phyloP scores from a whole-genome alignment of 2,888 invertebrate genomes.

The Epistrophe grossulariae region DNA sequence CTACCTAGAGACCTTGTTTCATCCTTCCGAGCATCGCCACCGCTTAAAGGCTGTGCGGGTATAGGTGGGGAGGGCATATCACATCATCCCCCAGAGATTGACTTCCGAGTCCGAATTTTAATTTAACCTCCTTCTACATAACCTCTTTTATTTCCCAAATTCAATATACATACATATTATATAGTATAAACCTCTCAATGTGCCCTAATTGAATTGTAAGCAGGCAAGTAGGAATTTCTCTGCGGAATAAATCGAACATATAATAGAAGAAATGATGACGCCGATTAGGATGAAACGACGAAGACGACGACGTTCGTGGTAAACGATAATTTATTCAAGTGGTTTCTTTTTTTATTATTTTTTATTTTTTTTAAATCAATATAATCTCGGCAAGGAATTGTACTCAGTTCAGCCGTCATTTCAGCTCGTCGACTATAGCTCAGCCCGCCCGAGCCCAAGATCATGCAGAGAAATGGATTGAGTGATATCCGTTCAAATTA shows the following conservation, averaged over 20 bases:
- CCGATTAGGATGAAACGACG: slow-evolving; percentile 64
- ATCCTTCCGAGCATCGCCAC: background rate
- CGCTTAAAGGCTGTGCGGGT: background rate
- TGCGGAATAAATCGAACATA: slow-evolving; percentile 64
- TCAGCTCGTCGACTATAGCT: slow-evolving; percentile 7
- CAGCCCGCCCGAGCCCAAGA: background rate
- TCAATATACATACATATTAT: slow-evolving; percentile 40
- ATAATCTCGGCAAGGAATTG: slow-evolving; percentile 57
- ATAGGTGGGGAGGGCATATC: background rate
- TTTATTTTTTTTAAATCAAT: slow-evolving; percentile 63
- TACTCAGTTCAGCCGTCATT: slow-evolving; percentile 31
- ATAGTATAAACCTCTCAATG: slow-evolving; percentile 53
- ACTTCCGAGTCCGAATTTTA: slow-evolving; percentile 57
- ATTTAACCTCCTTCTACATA: slow-evolving; percentile 46
- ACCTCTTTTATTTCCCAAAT: slow-evolving; percentile 49
- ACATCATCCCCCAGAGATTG: slow-evolving; percentile 19
- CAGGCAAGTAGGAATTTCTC: slow-evolving; percentile 49
- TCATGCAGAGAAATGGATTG: slow-evolving; percentile 45
- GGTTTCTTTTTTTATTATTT: slow-evolving; percentile 33
- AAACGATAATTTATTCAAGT: slow-evolving; percentile 69
- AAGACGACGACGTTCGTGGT: slow-evolving; percentile 48
- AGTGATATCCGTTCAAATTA: slow-evolving; percentile 49
- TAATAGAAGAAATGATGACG: slow-evolving; percentile 59
- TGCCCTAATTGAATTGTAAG: slow-evolving; percentile 68
- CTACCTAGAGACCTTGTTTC: background rate